A percentile compares a stretch with the other conserved stretches of the same genome.
Conservation (phyloP, 2,888 invertebrate genomes). For the Hypercompe scribonia region DNA sequence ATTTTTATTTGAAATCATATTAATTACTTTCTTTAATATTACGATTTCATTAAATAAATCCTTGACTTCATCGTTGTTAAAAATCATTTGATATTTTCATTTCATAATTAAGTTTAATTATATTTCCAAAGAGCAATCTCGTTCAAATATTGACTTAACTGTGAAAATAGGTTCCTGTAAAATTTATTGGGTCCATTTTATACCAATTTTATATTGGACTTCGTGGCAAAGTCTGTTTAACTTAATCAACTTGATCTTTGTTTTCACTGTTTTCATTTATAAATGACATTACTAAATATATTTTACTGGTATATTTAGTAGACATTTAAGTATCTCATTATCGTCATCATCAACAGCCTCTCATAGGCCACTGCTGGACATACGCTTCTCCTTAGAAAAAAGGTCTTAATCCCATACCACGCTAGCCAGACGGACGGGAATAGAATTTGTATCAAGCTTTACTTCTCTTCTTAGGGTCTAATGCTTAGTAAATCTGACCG, state of each 20-base stretch:
- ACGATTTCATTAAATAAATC: not conserved
- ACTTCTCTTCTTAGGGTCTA: no score
- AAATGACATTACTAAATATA: not conserved
- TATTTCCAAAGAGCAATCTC: slow-evolving; percentile 7
- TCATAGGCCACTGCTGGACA: no score
- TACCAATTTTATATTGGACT: not conserved
- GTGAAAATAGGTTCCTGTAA: slow-evolving; percentile 13
- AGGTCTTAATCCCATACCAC: no score
- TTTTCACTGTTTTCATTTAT: not conserved
- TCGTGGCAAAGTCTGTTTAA: not conserved
- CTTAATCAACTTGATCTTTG: not conserved
- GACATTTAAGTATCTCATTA: no score
- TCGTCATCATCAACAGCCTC: no score
- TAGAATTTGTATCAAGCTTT: no score
- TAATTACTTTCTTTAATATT: not conserved
- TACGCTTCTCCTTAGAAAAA: no score
- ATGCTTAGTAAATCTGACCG: no score
- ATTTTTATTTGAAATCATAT: not conserved
- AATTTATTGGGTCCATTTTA: slow-evolving; percentile 13
- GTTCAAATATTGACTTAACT: slow-evolving; percentile 15
- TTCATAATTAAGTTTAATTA: slow-evolving; percentile 11
- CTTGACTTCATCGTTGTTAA: not conserved
- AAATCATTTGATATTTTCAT: slow-evolving; percentile 19
- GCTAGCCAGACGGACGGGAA: no score
- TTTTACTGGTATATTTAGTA: not conserved